A percentile compares a stretch with the other conserved stretches of the same genome.
These are phyloP conservation scores for Habroteleia sp. DNA, from an alignment of 2,888 invertebrate genomes.

Conservation along the genomic window DNA sequence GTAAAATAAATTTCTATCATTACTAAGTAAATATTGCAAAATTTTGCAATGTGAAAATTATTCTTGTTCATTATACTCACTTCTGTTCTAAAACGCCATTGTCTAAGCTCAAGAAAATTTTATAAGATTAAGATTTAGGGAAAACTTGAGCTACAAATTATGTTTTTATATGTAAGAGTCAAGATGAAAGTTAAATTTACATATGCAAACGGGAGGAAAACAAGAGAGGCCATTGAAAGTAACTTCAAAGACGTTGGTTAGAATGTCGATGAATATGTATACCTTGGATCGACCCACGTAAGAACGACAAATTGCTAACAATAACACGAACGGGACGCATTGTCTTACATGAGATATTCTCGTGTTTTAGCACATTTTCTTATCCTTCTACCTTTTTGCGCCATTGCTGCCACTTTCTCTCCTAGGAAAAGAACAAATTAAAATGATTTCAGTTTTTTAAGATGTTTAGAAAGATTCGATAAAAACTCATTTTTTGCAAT, in stretches of 20 bases:
- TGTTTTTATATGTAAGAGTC: slow-evolving; percentile 29
- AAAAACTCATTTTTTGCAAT: slow-evolving; percentile 28
- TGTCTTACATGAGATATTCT: slow-evolving; percentile 5
- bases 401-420: neutral
- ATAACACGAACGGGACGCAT: slow-evolving; percentile 7
- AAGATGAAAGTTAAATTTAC: slow-evolving; percentile 40
- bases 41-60: slow-evolving; percentile 12
- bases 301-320: slow-evolving; percentile 25
- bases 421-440: slow-evolving; percentile 18
- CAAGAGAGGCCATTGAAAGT: slow-evolving; percentile 26
- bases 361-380: neutral
- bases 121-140: slow-evolving; percentile 23
- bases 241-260: slow-evolving; percentile 31
- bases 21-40: slow-evolving; percentile 1
- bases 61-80: neutral
- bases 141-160: slow-evolving; percentile 22
- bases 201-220: slow-evolving; percentile 42
- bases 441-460: slow-evolving; percentile 19
- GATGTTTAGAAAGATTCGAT: slow-evolving; percentile 3
- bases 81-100: neutral
- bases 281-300: slow-evolving; percentile 8
- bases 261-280: slow-evolving; percentile 49
- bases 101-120: slow-evolving; percentile 22
- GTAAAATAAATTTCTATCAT: too few relatives aligned
- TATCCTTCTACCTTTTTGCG: neutral